Base-by-base conservation (phyloP, 2,113 vertebrate species). In the Zingel zingel region DNA sequence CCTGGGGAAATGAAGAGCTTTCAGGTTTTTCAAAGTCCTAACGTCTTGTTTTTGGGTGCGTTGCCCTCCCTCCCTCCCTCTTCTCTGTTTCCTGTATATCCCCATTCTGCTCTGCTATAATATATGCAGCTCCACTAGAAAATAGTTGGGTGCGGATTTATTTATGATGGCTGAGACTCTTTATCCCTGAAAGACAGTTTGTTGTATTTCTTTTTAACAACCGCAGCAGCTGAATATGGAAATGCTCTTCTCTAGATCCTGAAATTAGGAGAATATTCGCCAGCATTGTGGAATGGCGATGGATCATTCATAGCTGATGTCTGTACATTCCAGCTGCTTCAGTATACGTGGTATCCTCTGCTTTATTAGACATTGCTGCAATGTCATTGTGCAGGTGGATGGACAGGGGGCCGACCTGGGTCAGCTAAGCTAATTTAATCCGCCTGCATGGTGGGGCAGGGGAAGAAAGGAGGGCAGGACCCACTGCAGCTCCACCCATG, bases 361-460 rank as follows among this genome's bases (percentile, higher is more conserved):
- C 25, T 54, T 77, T 82, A 84, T 81, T 75, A 77, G 47, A 74
- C 21, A 23, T 62, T 74, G 79, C 70, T 57, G 56, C 62, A 79
- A 81, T 72, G 82, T 84, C 81, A 75, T 77, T 81, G 83, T 73
- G 71, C 77, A 27, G 76, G 45, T 74, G 51, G 43, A 54, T 53
- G 27, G 50, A 70, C 33, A 12, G 23, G 69, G 76, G 63, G 58
- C 30, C 3, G 36, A 62, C 62, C 39, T 53, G 57, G 72, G 76
- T 63, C 74, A 36, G 64, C 63, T 78, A 64, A 86, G 18, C 78
- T 76, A 45, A 85, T 57, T 64, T 87, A 78, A 91, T 91, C 86
- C 43, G 57, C 45, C 36, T 74, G 59, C 66, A 51, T 71, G 79
- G 67, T n/a, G 45, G 58, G 36, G 36, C 45, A 74, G 48, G 33